phyloP scores from a whole-genome alignment of 2,113 vertebrate genomes.

The Urocolius indicus region DNA sequence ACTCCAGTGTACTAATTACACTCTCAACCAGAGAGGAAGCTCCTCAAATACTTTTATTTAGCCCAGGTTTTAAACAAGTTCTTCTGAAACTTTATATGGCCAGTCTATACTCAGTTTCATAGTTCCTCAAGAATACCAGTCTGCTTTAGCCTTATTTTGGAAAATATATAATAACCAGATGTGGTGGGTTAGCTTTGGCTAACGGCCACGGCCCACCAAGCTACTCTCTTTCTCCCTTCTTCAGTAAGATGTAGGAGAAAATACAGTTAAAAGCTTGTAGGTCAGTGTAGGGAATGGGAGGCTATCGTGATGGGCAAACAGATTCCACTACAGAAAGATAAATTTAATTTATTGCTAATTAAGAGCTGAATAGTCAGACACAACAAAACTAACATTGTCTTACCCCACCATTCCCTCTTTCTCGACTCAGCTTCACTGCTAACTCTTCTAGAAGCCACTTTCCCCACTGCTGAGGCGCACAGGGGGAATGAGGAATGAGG shows the following conservation, averaged over 20 bases:
- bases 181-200: background rate
- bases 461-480: background rate
- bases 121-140: background rate
- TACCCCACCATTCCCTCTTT: background rate
- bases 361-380: background rate
- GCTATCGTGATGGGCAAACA: background rate
- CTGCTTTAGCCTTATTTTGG: background rate
- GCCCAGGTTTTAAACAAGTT: background rate
- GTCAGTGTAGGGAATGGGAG: background rate
- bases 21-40: background rate
- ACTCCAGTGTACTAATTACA: background rate
- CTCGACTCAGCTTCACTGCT: background rate
- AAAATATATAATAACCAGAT: background rate
- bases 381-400: background rate
- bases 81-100: background rate
- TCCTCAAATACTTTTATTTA: background rate
- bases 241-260: background rate
- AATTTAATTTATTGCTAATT: background rate
- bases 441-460: background rate
- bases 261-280: background rate
- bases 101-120: background rate
- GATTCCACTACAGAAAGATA: background rate
- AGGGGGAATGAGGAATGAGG: fast-evolving
- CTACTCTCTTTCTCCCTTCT: background rate
- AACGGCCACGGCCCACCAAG: background rate